These are phyloP conservation scores for Macquaria australasica DNA, from an alignment of 2,113 vertebrate genomes.

Conservation along the genomic window DNA sequence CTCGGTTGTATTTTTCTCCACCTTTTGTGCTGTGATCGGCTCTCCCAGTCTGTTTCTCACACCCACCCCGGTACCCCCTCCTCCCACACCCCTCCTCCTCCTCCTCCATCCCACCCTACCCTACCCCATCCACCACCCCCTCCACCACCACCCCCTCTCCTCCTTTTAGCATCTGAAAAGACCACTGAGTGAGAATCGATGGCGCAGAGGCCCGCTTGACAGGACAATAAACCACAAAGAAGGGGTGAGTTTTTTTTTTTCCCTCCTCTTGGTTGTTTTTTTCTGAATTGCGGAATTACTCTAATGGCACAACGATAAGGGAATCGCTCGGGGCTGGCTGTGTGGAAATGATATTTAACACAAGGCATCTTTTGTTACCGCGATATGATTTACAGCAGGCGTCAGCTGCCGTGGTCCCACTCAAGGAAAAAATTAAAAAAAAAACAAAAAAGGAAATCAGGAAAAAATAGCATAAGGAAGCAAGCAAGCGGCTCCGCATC, in stretches of 20 bases:
- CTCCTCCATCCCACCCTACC: constrained; percentile 61
- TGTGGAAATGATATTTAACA: constrained; percentile 67
- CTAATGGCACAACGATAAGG: constrained; percentile 53
- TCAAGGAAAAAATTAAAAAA: constrained; percentile 36
- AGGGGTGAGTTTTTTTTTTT: constrained; percentile 84
- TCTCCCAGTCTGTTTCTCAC: constrained; percentile 83
- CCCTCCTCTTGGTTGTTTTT: constrained; percentile 52
- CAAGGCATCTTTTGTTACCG: constrained; percentile 84
- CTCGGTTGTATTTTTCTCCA: constrained; percentile 53
- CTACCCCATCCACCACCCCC: constrained; percentile 47
- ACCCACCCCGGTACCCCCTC: constrained; percentile 73
- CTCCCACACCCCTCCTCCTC: constrained; percentile 6
- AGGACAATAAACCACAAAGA: constrained; percentile 90
- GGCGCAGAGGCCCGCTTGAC: constrained; percentile 88
- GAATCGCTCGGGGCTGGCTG: constrained; percentile 60
- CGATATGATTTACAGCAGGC: constrained; percentile 74
- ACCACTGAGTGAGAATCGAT: constrained; percentile 87
- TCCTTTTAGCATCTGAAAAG: constrained; percentile 88
- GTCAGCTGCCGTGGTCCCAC: constrained; percentile 66
- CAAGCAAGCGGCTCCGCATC: constrained; percentile 42
- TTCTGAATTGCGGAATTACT: constrained; percentile 69
- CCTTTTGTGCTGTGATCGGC: constrained; percentile 87
- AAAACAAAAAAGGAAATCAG: background rate
- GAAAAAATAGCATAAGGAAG: constrained; percentile 13
- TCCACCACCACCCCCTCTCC: constrained; percentile 69